A percentile compares a stretch with the other conserved stretches of the same genome.
These are phyloP conservation scores for Petrocephalus sullivani DNA, from an alignment of 2,797 vertebrate genomes.

Conservation along the genomic window DNA sequence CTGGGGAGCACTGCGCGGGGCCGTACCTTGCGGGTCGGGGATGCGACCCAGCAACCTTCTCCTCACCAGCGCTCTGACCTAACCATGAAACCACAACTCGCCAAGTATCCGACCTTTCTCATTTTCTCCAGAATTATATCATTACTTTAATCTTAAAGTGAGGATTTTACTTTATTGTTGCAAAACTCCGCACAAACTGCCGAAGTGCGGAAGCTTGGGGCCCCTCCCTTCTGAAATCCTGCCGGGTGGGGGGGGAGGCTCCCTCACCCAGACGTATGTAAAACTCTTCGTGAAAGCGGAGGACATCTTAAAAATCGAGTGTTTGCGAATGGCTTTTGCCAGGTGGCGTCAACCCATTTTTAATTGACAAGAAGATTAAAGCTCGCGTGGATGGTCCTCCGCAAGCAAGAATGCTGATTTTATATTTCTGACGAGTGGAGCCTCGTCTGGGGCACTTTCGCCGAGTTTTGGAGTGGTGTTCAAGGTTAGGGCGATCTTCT, in stretches of 20 bases:
- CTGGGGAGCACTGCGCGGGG: too few relatives aligned
- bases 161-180: background rate
- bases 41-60: too few relatives aligned
- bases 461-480: constrained; percentile 55
- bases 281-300: constrained; percentile 29
- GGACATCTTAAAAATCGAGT: background rate
- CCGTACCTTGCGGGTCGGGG: too few relatives aligned
- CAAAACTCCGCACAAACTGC: background rate
- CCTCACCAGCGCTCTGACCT: too few relatives aligned
- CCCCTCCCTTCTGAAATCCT: background rate
- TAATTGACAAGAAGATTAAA: constrained; percentile 70
- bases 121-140: background rate
- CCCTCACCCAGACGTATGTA: constrained; percentile 36
- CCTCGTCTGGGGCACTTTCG: constrained; percentile 48
- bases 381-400: constrained; percentile 44
- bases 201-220: background rate
- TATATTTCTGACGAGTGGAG: constrained; percentile 47
- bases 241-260: background rate
- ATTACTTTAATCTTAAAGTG: background rate
- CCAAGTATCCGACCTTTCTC: too few relatives aligned
- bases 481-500: constrained; percentile 58
- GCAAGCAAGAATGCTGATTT: constrained; percentile 29
- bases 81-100: too few relatives aligned
- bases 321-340: constrained; percentile 21
- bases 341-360: constrained; percentile 51